Evolutionary conservation across 2,888 invertebrate genomes (phyloP), one percentile per base, ranked within the genome.

Genomic region (Copidosoma aretas): DNA sequence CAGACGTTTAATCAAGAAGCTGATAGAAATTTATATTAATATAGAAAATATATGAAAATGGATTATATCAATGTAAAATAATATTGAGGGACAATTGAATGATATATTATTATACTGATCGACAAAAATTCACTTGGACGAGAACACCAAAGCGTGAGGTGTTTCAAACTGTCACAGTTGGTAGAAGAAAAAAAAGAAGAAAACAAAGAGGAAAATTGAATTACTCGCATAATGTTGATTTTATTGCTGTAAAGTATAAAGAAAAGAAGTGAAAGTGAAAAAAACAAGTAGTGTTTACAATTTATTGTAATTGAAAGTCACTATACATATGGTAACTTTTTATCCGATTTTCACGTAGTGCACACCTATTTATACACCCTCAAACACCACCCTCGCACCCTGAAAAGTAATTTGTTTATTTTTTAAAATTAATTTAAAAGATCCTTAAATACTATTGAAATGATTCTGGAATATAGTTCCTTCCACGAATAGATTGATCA

Each of bases 11-110:
- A 71, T 69, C 54, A 68, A 72, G 65, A 71, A 73, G 77, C 75
- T 80, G 72, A 82, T 80, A 81, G 79, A 80, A 79, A 70, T 79
- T 77, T 80, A 80, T 82, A 82, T 80, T 80, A 79, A 81, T 81
- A 82, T 82, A 81, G 81, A 80, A 69, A 46, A 69, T 80, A 79
- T 81, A 81, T 77, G 71, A 82, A 80, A 81, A 82, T 80, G 81
- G 80, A 82, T 82, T 82, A 81, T 82, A 82, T 83, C 79, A 78
- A 82, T 82, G 82, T 82, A 82, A 79, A 80, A 81, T 82, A 82
- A 81, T 82, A 81, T 77, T 78, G 78, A 79, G 80, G 76, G 77
- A 80, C 76, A 76, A 78, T 81, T 81, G 77, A 79, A 72, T 65
- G 67, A 70, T 72, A 64, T 64, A 68, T 69, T 64, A 71, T 57